Evolutionary conservation across 1,140 invertebrate genomes (phyloP).

Genomic region (Aphaenogaster ashmeadi): DNA sequence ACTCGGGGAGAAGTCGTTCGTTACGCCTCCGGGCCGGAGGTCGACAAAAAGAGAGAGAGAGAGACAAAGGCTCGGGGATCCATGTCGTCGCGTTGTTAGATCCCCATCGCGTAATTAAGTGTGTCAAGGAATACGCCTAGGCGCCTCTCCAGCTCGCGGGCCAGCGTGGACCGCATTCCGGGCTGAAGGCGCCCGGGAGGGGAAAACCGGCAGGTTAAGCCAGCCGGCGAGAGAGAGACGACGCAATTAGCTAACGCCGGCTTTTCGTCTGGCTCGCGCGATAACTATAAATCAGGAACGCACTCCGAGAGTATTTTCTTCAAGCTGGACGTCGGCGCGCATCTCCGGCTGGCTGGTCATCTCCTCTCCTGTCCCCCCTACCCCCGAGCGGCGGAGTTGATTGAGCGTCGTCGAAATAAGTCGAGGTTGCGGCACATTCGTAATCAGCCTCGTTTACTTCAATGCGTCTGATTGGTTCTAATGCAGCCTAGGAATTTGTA

Average conservation of each 20-base stretch:
- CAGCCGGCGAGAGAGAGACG: background rate
- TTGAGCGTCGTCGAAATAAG: constrained; percentile 31
- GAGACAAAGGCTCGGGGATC: background rate
- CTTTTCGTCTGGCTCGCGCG: constrained; percentile 24
- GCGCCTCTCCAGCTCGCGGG: constrained; percentile 25
- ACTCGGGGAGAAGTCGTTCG: constrained; percentile 10
- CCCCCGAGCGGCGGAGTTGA: background rate
- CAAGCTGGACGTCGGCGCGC: background rate
- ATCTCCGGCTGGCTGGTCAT: background rate
- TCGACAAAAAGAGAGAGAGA: no score
- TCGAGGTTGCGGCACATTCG: constrained; percentile 8
- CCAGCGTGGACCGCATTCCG: constrained; percentile 33
- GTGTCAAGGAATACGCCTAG: constrained; percentile 68
- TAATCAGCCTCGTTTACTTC: constrained; percentile 40
- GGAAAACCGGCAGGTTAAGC: constrained; percentile 25
- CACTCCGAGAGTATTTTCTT: background rate
- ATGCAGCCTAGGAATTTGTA: constrained; percentile 27
- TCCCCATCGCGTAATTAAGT: constrained; percentile 64
- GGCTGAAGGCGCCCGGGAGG: constrained; percentile 8
- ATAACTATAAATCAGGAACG: constrained; percentile 1
- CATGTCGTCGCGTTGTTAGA: constrained; percentile 25
- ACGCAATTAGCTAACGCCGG: constrained; percentile 22
- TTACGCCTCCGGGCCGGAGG: background rate
- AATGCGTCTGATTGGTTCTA: constrained; percentile 47
- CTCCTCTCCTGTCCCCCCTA: background rate